Evolutionary conservation across 2,113 vertebrate species (phyloP).

Genomic region (Campylorhamphus procurvoides): DNA sequence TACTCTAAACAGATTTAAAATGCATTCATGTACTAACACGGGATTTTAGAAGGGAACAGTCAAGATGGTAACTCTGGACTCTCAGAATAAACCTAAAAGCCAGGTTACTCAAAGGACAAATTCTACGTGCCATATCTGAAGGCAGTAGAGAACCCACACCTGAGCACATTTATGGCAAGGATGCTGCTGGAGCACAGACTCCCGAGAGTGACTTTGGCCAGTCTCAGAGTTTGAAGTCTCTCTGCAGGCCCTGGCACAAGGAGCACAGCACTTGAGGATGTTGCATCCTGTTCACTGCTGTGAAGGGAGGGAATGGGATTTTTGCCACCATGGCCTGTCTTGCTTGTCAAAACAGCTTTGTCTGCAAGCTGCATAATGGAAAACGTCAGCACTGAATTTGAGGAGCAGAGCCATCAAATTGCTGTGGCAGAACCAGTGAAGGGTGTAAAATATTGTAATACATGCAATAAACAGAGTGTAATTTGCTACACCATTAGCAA

Average conservation of each 20-base stretch:
- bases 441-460: background rate
- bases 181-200: background rate
- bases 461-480: background rate
- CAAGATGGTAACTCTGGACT: background rate
- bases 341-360: slow-evolving; percentile 29
- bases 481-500: background rate
- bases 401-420: background rate
- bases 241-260: background rate
- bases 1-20: background rate
- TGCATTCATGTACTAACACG: fast-evolving
- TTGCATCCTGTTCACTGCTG: background rate
- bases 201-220: fast-evolving
- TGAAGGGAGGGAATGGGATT: background rate
- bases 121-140: background rate
- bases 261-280: fast-evolving
- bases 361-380: background rate
- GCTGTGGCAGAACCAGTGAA: background rate
- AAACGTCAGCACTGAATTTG: background rate
- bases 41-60: background rate
- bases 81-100: background rate
- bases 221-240: background rate
- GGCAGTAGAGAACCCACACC: background rate
- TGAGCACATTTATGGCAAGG: background rate
- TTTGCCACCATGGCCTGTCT: background rate
- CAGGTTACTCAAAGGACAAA: background rate